Evolutionary conservation across 2,113 vertebrate species (phyloP).

Genomic region (Vulpes vulpes): DNA sequence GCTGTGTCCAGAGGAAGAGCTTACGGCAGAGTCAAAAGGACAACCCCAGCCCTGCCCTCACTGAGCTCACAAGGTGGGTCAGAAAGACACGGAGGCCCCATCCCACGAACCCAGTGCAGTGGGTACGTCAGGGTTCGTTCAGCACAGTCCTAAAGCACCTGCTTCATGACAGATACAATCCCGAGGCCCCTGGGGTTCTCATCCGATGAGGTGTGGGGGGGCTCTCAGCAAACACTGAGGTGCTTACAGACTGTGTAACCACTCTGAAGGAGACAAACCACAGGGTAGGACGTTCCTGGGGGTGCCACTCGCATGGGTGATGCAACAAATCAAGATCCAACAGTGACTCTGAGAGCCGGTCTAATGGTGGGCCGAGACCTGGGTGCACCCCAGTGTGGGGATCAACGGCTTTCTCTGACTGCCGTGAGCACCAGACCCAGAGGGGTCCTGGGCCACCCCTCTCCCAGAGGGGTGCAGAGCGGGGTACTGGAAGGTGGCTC

Average conservation of each 20-base stretch:
- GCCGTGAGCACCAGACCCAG: not conserved
- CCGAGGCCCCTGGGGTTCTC: not conserved
- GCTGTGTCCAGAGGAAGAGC: fast-evolving
- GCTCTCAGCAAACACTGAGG: not conserved
- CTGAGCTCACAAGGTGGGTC: fast-evolving
- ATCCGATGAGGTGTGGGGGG: fast-evolving
- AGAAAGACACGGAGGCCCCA: fast-evolving
- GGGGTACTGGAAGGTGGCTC: not conserved
- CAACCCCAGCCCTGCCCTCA: not conserved
- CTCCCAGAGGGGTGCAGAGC: not conserved
- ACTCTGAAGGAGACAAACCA: fast-evolving
- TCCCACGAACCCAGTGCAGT: not conserved
- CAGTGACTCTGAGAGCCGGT: not conserved
- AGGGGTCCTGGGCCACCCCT: not conserved
- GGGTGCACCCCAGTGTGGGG: not conserved
- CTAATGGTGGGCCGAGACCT: fast-evolving
- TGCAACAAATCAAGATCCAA: not conserved
- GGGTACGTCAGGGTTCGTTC: not conserved
- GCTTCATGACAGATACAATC: fast-evolving
- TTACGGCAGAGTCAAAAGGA: too few species aligned
- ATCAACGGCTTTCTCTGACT: not conserved
- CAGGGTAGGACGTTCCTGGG: not conserved
- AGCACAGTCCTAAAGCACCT: too few species aligned
- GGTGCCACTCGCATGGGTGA: not conserved
- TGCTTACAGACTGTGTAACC: fast-evolving